Evolutionary conservation across 1,140 invertebrate species (phyloP).

Genomic region (Phenacoccus solenopsis): DNA sequence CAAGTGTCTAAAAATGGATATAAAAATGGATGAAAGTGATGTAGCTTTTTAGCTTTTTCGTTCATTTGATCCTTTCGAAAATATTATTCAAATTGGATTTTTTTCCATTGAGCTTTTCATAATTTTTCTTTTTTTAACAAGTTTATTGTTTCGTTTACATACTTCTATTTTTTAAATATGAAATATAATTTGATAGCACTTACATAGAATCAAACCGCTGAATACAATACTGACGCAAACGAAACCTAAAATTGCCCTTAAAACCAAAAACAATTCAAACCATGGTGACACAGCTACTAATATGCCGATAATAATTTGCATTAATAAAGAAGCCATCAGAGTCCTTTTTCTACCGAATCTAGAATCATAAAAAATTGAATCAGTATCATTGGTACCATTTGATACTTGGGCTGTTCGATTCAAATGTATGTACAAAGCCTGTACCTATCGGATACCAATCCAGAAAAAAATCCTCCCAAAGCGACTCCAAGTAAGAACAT

Average conservation of each 20-base stretch:
- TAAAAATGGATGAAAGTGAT: too few relatives aligned
- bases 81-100: too few relatives aligned
- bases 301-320: constrained; percentile 48
- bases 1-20: too few relatives aligned
- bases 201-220: constrained; percentile 50
- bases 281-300: constrained; percentile 46
- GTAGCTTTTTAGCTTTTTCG: too few relatives aligned
- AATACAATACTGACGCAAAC: constrained; percentile 59
- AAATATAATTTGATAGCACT: constrained; percentile 20
- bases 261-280: constrained; percentile 47
- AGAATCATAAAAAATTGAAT: constrained; percentile 20
- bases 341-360: constrained; percentile 63
- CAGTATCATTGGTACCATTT: too few relatives aligned
- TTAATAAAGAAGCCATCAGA: constrained; percentile 49
- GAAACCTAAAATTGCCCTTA: constrained; percentile 48
- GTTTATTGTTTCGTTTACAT: too few relatives aligned
- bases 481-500: constrained; percentile 53
- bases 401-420: too few relatives aligned
- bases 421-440: neutral
- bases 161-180: too few relatives aligned
- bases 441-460: constrained; percentile 50
- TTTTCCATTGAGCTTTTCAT: too few relatives aligned
- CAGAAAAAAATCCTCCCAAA: constrained; percentile 51
- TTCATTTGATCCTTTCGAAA: too few relatives aligned
- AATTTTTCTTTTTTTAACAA: too few relatives aligned